A percentile compares a stretch with the other conserved stretches of the same genome.
phyloP scores from a whole-genome alignment of 35 echinoderm and acorn worm genomes.

The Ptychodera flava region DNA sequence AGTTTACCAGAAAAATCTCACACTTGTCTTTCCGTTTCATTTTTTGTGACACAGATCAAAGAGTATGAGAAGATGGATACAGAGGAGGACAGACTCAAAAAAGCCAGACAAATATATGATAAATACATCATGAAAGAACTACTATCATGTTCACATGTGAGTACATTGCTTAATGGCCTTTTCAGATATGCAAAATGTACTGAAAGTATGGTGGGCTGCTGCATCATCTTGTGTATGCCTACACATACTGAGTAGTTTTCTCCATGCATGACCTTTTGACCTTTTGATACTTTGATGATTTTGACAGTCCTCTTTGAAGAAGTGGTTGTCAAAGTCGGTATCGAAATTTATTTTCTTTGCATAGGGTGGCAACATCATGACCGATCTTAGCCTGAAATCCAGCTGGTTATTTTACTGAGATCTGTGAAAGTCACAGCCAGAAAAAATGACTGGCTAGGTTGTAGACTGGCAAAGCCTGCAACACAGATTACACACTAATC shows the following conservation, averaged over 20 bases:
- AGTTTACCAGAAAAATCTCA: too few species aligned
- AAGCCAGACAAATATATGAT: constrained; percentile 93
- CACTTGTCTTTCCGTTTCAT: too few species aligned
- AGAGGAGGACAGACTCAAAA: constrained; percentile 88
- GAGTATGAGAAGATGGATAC: constrained; percentile 99
- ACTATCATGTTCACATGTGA: constrained; percentile 97
- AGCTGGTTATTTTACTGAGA: too few species aligned
- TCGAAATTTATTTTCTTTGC: too few species aligned
- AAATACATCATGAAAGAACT: constrained; percentile 99
- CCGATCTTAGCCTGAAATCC: too few species aligned
- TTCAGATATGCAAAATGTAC: neutral
- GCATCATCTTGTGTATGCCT: neutral
- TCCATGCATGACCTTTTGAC: neutral
- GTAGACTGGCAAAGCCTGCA: too few species aligned
- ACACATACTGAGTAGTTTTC: neutral
- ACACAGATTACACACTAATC: too few species aligned
- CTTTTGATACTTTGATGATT: neutral
- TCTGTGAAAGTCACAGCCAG: too few species aligned
- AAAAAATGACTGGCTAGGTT: too few species aligned
- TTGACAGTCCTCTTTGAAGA: neutral
- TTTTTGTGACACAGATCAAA: constrained; percentile 75
- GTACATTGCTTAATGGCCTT: constrained; percentile 10
- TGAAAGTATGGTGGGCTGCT: too few species aligned
- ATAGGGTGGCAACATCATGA: too few species aligned
- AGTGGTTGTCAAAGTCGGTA: too few species aligned